These are phyloP conservation scores for Brachionus asplanchnoidis DNA, from an alignment of 1,140 invertebrate genomes.

Conservation along the genomic window DNA sequence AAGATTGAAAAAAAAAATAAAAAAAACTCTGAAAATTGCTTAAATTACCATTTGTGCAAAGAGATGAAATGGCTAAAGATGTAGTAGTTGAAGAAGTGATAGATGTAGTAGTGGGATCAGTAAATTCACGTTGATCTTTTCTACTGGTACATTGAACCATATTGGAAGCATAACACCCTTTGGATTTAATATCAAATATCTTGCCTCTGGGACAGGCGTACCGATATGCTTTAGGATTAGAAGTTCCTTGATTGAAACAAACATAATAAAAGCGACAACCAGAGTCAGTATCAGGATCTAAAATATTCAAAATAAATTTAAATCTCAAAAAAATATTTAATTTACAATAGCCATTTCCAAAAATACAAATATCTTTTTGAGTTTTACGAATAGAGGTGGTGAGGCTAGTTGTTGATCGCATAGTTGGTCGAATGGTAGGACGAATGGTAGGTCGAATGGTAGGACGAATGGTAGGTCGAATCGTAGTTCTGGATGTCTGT, in stretches of 20 bases:
- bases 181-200: not conserved
- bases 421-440: not conserved
- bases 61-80: not conserved
- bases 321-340: not conserved
- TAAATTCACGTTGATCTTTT: not conserved
- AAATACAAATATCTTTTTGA: not conserved
- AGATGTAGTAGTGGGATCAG: not conserved
- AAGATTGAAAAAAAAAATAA: too few species aligned
- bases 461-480: not conserved
- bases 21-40: not conserved
- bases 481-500: not conserved
- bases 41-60: not conserved
- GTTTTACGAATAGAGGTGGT: not conserved
- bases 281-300: not conserved
- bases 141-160: not conserved
- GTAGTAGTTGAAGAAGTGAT: not conserved
- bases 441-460: not conserved
- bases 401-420: not conserved
- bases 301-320: not conserved
- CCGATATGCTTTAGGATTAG: not conserved
- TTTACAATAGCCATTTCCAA: constrained; percentile 6
- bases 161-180: not conserved
- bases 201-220: not conserved
- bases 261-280: not conserved
- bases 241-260: not conserved